Conservation (phyloP, 2,113 vertebrate species). For the Budorcas taxicolor region DNA sequence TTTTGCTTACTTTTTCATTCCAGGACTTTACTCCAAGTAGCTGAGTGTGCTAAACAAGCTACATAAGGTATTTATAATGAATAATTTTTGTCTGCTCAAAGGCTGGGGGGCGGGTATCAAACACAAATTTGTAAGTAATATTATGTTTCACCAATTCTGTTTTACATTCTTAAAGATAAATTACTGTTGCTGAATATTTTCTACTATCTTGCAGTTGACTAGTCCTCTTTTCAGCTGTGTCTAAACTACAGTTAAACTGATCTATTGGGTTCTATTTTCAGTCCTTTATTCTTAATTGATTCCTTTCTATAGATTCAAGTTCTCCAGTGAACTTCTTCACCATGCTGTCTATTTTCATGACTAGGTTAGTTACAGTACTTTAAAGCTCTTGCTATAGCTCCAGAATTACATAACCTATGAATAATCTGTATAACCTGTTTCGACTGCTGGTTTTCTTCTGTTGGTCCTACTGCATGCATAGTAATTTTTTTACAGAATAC, state of each 20-base stretch:
- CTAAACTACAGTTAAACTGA: neutral
- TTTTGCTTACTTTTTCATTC: slow-evolving; percentile 1
- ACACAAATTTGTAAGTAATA: neutral
- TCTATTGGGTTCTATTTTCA: neutral
- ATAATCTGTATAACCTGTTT: neutral
- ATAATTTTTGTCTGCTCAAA: neutral
- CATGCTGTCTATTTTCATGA: neutral
- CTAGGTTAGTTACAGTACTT: neutral
- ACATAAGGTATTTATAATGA: neutral
- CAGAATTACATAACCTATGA: neutral
- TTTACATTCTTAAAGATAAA: neutral
- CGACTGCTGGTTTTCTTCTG: neutral
- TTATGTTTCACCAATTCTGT: neutral
- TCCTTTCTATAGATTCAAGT: neutral
- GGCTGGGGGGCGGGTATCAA: neutral
- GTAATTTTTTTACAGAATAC: neutral
- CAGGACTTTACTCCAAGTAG: neutral
- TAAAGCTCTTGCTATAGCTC: neutral
- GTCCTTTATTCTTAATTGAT: neutral
- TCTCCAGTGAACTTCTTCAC: neutral
- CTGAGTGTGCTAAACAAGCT: neutral
- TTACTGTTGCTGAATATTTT: neutral
- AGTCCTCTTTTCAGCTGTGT: neutral
- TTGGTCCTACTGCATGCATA: neutral
- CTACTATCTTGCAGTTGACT: neutral